phyloP scores from a whole-genome alignment of 2,113 vertebrate genomes.

The Hippocampus mohnikei region DNA sequence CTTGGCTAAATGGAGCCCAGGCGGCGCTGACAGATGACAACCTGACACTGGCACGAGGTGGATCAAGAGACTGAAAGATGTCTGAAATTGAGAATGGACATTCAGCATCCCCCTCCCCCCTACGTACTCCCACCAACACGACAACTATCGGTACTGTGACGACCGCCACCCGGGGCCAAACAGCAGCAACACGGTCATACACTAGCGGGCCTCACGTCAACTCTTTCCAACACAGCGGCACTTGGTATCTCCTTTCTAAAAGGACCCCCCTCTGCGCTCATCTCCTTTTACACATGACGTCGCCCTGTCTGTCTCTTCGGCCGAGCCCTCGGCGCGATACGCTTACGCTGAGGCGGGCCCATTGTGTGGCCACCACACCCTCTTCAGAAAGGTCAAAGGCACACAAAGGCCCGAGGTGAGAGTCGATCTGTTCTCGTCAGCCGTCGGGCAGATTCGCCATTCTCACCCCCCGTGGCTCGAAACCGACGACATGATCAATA shows the following conservation, averaged over 20 bases:
- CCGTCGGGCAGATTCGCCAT: slow-evolving; percentile 12
- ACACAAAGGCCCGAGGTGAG: slow-evolving; percentile 55
- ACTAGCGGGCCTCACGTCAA: slow-evolving; percentile 60
- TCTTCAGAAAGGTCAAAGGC: slow-evolving; percentile 48
- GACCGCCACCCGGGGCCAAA: slow-evolving; percentile 38
- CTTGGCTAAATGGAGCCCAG: slow-evolving; percentile 49
- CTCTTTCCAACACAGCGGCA: slow-evolving; percentile 53
- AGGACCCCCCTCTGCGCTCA: slow-evolving; percentile 49
- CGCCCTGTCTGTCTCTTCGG: slow-evolving; percentile 55
- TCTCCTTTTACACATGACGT: slow-evolving; percentile 62
- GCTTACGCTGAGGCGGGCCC: slow-evolving; percentile 57
- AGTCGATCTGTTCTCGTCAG: slow-evolving; percentile 48
- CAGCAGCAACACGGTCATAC: slow-evolving; percentile 50
- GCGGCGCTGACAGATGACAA: slow-evolving; percentile 55
- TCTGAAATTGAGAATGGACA: slow-evolving; percentile 46
- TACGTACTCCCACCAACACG: neutral
- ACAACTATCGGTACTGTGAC: neutral
- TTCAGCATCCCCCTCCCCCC: slow-evolving; percentile 38
- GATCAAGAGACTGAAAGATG: slow-evolving; percentile 10
- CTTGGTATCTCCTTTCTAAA: slow-evolving; percentile 56
- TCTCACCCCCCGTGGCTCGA: neutral
- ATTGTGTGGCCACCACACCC: slow-evolving; percentile 59
- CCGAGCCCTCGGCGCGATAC: slow-evolving; percentile 57
- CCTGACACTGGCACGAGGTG: slow-evolving; percentile 42
- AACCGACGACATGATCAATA: slow-evolving; percentile 6